Evolutionary conservation across 2,797 vertebrate species (phyloP), one percentile per base, ranked within the genome.

Genomic region (Sorex maritimensis): DNA sequence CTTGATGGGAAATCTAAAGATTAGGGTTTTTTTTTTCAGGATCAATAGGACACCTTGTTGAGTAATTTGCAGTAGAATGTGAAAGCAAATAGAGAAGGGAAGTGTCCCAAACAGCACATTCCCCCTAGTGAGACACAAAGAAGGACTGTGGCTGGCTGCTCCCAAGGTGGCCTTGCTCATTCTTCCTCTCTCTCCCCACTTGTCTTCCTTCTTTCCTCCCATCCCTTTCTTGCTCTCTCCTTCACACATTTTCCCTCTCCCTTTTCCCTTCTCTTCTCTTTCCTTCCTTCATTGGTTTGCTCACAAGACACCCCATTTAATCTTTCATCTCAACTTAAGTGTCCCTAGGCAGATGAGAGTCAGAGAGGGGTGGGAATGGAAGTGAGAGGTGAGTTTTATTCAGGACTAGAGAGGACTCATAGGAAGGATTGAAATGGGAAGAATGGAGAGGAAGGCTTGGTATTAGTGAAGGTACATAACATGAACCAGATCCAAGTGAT

Each of bases 401-500:
- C 92, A 92, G 74, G 61, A 67, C 44, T 21, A 14, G n/a, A 63
- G 83, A 96, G 68, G 46, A 28, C 0, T 34, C 21, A 67, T 26
- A 94, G 85, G 74, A 87, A 92, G 91, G 95, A 81, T 80, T 81
- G 3, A 63, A 49, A 2, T 65, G 8, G 1, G 6, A 23, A 28
- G 46, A 7, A 61, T 1, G 30, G 58, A 74, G 82, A 17, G 34
- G 9, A 81, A 71, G 58, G 84, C 69, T 98, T 97, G 97, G 97
- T 96, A 96, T 94, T 77, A 92, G 91, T 83, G 96, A 92, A 91
- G 95, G 96, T 97, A 95, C 86, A 96, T 97, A 97, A 97, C 95
- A 96, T 93, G 95, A 97, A 96, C 95, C 97, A 96, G 95, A 88
- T 97, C 97, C 96, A 96, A 97, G 93, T 95, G 97, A 97, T 92